Percentiles rank a stretch among this genome's conserved stretches.
Evolutionary conservation across 2,888 invertebrate genomes (phyloP).

Genomic region (Eurytoma adleriae): DNA sequence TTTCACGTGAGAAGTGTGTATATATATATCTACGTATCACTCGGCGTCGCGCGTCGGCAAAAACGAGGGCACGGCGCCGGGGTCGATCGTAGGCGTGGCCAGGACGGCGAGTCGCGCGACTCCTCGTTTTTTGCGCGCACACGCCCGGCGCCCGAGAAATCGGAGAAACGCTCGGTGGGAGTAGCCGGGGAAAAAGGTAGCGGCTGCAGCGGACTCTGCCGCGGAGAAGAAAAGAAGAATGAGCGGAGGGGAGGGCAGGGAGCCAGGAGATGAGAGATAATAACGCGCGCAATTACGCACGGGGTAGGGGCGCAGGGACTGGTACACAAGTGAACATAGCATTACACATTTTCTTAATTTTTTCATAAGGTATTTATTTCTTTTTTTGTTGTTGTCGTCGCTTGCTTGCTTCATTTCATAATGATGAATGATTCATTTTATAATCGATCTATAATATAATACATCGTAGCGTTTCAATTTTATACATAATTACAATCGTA

Average conservation of each 20-base stretch:
- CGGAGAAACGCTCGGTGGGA: slow-evolving; percentile 26
- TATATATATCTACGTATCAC: slow-evolving; percentile 53
- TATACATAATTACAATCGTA: slow-evolving; percentile 73
- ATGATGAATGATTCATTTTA: slow-evolving; percentile 74
- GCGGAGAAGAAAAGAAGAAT: slow-evolving; percentile 41
- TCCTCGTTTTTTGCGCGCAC: not conserved
- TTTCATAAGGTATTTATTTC: slow-evolving; percentile 68
- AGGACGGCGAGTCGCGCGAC: slow-evolving; percentile 24
- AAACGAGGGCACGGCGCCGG: slow-evolving; percentile 67
- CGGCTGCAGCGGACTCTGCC: not conserved
- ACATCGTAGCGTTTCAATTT: slow-evolving; percentile 75
- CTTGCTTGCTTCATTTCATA: slow-evolving; percentile 63
- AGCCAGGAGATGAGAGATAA: slow-evolving; percentile 35
- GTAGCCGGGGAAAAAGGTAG: not conserved
- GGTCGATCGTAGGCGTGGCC: slow-evolving; percentile 68
- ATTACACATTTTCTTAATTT: slow-evolving; percentile 60
- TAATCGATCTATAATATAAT: slow-evolving; percentile 75
- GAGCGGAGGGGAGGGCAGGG: not conserved
- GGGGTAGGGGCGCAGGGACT: not conserved
- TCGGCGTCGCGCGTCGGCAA: slow-evolving; percentile 50
- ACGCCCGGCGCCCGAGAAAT: slow-evolving; percentile 26
- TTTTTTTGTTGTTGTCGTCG: slow-evolving; percentile 29
- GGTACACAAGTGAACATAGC: not conserved
- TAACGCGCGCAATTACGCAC: slow-evolving; percentile 48
- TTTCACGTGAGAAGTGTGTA: slow-evolving; percentile 65